Base-by-base conservation (phyloP, 2,888 invertebrate species). In the Platynereis dumerilii region DNA sequence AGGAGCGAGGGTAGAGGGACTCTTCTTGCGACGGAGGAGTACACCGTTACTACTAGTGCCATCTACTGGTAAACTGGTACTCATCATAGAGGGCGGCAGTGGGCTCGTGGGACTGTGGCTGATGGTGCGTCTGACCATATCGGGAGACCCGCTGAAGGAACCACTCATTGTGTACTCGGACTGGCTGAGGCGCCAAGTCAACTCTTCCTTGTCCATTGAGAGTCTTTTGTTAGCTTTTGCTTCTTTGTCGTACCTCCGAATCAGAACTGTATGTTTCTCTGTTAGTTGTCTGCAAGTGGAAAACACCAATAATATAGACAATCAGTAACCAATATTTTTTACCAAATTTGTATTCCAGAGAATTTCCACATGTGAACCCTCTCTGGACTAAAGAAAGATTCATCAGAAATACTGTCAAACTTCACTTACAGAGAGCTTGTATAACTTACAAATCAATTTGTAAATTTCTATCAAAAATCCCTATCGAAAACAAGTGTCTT, bases 141-240 rank as follows among this genome's bases (percentile, higher is more conserved):
- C 69, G 3, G 64, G 67, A 7, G 69, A 68, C 1, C 56, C 56
- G 1, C 39, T 42, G 54, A 48, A 53, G 52, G 34, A 34, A 7
- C 48, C n/a, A 7, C n/a, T n/a, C n/a, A 48, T 22, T n/a, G n/a
- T n/a, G 22, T n/a, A n/a, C 48, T 53, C 63, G 22, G 60, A 64
- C 82, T 93, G 92, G 76, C 91, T 88, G 65, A 95, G 87, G 79
- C 91, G 91, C 89, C 93, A 96, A 76, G 92, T 89, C 1, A 95
- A 87, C 84, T 94, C 93, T 85, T 96, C 96, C 80, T 94, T 94
- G 79, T 92, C 89, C 78, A 92, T 91, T 7, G 70, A 70, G 56
- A 94, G 85, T 1, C 93, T 87, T 68, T 91, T 89, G 76, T 92
- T 92, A 72, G 91, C 91, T 77, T 92, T 91, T 1, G 89, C 86